These are phyloP conservation scores for Diaprepes abbreviatus DNA, from an alignment of 2,888 invertebrate genomes.

Conservation along the genomic window DNA sequence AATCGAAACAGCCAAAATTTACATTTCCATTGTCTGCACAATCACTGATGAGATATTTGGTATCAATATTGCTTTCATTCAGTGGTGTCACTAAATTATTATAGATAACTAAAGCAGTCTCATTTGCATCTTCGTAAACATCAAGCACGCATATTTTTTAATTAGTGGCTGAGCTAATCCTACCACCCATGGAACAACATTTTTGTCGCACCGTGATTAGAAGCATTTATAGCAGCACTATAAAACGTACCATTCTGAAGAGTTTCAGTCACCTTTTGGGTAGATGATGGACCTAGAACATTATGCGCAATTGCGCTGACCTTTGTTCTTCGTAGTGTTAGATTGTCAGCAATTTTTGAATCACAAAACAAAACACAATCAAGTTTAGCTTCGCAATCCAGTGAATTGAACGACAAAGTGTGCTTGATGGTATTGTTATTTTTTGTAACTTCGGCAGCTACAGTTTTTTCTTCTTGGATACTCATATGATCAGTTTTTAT, in stretches of 20 bases:
- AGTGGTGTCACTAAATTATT: not conserved
- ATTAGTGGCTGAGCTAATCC: not conserved
- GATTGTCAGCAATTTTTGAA: not conserved
- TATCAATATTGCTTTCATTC: not conserved
- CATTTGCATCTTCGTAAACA: constrained; percentile 15
- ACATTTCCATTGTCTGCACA: constrained; percentile 13
- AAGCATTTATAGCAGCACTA: constrained; percentile 11
- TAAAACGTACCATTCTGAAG: not conserved
- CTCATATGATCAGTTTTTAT: not conserved
- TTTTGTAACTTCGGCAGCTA: not conserved
- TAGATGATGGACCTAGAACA: constrained; percentile 14
- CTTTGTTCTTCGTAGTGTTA: constrained; percentile 4
- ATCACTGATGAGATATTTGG: not conserved
- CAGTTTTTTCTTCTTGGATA: not conserved
- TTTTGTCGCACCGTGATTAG: constrained; percentile 4
- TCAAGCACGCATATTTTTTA: constrained; percentile 11
- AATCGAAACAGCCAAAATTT: not conserved
- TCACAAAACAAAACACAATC: not conserved
- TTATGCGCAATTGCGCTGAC: constrained; percentile 5
- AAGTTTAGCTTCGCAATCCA: not conserved
- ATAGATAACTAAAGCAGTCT: constrained; percentile 4
- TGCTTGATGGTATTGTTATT: not conserved
- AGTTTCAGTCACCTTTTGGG: not conserved
- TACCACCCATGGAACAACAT: constrained; percentile 10
- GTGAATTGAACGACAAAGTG: not conserved